phyloP scores from a whole-genome alignment of 2,888 invertebrate genomes.

The Atethmia centrago region DNA sequence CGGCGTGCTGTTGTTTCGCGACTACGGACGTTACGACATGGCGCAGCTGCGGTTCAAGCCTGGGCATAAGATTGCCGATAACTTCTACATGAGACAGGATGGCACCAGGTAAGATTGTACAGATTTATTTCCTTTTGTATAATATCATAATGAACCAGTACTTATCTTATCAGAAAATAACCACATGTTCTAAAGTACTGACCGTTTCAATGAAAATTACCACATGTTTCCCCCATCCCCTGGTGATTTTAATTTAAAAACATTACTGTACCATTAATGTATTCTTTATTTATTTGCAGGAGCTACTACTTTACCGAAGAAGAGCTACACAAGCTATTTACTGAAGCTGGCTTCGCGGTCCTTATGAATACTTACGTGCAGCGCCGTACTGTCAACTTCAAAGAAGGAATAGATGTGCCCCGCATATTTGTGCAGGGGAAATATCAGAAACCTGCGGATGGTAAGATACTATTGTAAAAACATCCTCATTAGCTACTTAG shows the following conservation, averaged over 20 bases:
- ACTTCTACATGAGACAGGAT: constrained; percentile 99
- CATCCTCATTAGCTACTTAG: not conserved
- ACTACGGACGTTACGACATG: constrained; percentile 99
- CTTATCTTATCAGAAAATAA: not conserved
- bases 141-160: not conserved
- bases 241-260: not conserved
- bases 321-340: constrained; percentile 92
- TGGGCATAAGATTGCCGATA: constrained; percentile 97
- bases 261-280: not conserved
- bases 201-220: not conserved
- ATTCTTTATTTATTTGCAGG: constrained; percentile 80
- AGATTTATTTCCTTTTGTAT: too few species aligned
- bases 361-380: constrained; percentile 94
- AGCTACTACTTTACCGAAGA: constrained; percentile 95
- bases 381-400: constrained; percentile 97
- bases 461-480: constrained; percentile 62
- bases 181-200: not conserved
- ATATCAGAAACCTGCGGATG: constrained; percentile 90
- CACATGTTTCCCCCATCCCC: not conserved
- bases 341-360: constrained; percentile 93
- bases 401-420: constrained; percentile 97
- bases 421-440: constrained; percentile 98
- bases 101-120: constrained; percentile 93
- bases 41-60: constrained; percentile 98
- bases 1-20: constrained; percentile 96